These are phyloP conservation scores for Cliona cf. orientalis DNA, from an alignment of 37 sponge, comb jelly and placozoan species.

Conservation along the genomic window DNA sequence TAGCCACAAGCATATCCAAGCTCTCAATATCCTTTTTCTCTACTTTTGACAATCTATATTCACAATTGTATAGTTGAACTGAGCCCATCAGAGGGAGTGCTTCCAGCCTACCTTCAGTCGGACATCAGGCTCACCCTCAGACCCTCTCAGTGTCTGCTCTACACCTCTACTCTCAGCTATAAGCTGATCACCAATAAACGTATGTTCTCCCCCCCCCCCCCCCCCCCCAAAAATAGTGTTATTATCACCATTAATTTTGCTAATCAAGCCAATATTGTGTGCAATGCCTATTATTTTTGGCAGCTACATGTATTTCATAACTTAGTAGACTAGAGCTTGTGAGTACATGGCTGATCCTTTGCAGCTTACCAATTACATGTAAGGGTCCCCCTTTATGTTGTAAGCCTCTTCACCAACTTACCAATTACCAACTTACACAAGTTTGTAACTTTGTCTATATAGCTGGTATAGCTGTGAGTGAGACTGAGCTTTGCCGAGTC, in stretches of 20 bases:
- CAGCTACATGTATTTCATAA: too few species aligned
- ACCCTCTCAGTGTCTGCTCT: constrained; percentile 26
- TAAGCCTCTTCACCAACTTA: too few species aligned
- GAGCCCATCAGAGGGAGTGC: constrained; percentile 38
- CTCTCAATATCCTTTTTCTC: not conserved
- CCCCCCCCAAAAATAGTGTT: too few species aligned
- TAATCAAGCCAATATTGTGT: too few species aligned
- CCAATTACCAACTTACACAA: too few species aligned
- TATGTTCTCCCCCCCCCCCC: not conserved
- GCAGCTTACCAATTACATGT: too few species aligned
- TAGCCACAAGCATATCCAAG: not conserved
- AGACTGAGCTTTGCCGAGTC: constrained; percentile 44
- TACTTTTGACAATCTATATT: not conserved
- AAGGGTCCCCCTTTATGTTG: too few species aligned
- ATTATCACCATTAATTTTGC: too few species aligned
- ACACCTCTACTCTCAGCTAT: constrained; percentile 36
- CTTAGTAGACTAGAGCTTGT: too few species aligned
- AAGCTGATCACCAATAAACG: constrained; percentile 24
- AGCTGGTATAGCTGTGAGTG: not conserved
- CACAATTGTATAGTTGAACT: constrained; percentile 38
- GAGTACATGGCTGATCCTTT: too few species aligned
- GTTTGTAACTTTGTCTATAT: too few species aligned
- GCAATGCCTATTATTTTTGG: too few species aligned
- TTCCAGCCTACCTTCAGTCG: constrained; percentile 38
- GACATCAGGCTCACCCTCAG: constrained; percentile 45